phyloP scores from a whole-genome alignment of 2,888 invertebrate species.

The Erebia palarica region DNA sequence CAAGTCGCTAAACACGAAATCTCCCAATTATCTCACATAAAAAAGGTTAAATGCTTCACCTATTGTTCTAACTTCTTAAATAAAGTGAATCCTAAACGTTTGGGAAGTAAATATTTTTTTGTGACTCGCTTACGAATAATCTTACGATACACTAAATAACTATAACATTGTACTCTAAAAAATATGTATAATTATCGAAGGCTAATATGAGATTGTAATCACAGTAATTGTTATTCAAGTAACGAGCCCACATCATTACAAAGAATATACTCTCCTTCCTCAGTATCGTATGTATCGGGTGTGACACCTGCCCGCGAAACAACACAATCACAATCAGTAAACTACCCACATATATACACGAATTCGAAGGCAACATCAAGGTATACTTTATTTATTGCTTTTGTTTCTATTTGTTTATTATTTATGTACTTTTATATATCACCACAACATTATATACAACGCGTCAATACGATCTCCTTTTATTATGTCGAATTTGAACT shows the following conservation, averaged over 20 bases:
- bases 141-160: constrained; percentile 80
- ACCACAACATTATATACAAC: constrained; percentile 74
- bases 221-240: constrained; percentile 81
- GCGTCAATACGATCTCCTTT: constrained; percentile 41
- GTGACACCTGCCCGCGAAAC: constrained; percentile 52
- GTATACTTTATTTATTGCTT: constrained; percentile 83
- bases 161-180: constrained; percentile 83
- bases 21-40: constrained; percentile 54
- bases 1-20: constrained; percentile 58
- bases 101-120: constrained; percentile 80
- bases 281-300: constrained; percentile 40
- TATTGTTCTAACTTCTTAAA: constrained; percentile 76
- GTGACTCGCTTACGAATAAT: constrained; percentile 77
- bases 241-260: constrained; percentile 65
- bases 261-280: constrained; percentile 29
- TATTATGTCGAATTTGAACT: constrained; percentile 66
- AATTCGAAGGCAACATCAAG: constrained; percentile 79
- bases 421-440: constrained; percentile 77
- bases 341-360: constrained; percentile 59
- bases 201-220: constrained; percentile 82
- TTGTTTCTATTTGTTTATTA: constrained; percentile 66
- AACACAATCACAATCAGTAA: constrained; percentile 55
- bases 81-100: constrained; percentile 74
- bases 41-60: constrained; percentile 76
- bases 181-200: constrained; percentile 83